Evolutionary conservation across 2,113 vertebrate genomes (phyloP).

Genomic region (Brevimyrus niger): DNA sequence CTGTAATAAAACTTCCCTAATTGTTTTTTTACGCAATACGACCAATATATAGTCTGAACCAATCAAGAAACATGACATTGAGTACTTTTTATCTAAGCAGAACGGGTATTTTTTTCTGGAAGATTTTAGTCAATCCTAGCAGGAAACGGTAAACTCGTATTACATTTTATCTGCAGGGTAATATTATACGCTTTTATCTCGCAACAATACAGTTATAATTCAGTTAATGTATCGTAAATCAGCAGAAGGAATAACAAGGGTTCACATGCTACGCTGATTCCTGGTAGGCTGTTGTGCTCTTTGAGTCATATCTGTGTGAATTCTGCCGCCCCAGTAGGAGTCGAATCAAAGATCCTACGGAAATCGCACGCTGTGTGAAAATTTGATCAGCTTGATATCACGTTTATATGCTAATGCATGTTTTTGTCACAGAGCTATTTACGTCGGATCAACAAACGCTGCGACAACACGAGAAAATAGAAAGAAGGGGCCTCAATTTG

Average conservation of each 20-base stretch:
- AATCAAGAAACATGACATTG: neutral
- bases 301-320: neutral
- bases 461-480: neutral
- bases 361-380: neutral
- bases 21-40: neutral
- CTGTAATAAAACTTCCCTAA: neutral
- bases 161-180: neutral
- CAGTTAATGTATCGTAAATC: neutral
- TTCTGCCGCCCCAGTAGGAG: neutral
- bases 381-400: conserved; percentile 1
- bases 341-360: neutral
- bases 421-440: neutral
- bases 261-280: neutral
- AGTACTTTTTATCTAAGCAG: neutral
- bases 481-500: neutral
- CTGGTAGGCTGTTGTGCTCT: neutral
- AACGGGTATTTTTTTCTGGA: neutral
- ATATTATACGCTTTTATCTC: neutral
- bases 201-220: neutral
- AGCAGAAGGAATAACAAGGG: neutral
- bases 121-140: neutral
- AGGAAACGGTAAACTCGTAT: neutral
- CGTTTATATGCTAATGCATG: conserved; percentile 9
- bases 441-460: neutral
- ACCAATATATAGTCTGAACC: neutral